These are phyloP conservation scores for Escarpia spicata DNA, from an alignment of 2,888 invertebrate species.

Conservation along the genomic window DNA sequence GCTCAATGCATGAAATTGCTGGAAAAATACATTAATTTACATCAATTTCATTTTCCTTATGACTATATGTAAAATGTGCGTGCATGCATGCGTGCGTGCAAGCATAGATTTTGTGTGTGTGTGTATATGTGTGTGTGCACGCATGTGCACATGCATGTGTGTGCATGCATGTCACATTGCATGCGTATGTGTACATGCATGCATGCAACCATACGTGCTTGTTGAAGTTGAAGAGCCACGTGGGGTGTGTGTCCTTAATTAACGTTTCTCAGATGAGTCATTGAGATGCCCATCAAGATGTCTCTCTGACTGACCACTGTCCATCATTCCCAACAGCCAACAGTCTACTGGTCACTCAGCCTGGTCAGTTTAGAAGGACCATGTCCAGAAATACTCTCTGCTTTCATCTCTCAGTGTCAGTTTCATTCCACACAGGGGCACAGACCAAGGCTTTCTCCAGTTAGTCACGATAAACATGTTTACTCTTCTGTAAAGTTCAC, in stretches of 20 bases:
- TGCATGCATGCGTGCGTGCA: too few relatives aligned
- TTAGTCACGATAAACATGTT: neutral
- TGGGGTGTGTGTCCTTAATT: neutral
- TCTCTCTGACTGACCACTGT: neutral
- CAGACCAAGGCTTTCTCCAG: neutral
- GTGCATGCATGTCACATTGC: too few relatives aligned
- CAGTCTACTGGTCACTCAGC: neutral
- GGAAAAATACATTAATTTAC: too few relatives aligned
- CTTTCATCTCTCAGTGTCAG: neutral
- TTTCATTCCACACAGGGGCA: neutral
- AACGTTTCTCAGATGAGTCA: neutral
- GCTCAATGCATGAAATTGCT: too few relatives aligned
- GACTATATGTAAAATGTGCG: too few relatives aligned
- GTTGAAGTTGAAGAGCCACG: neutral
- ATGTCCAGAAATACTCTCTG: neutral
- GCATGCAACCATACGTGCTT: too few relatives aligned
- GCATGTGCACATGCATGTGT: too few relatives aligned
- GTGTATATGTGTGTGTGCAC: too few relatives aligned
- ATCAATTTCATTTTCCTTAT: too few relatives aligned
- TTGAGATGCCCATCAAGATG: neutral
- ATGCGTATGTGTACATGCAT: too few relatives aligned
- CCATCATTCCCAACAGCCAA: neutral
- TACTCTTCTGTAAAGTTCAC: neutral
- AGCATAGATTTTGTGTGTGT: too few relatives aligned
- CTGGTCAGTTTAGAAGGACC: neutral